A percentile compares a stretch with the other conserved stretches of the same genome.
phyloP scores from a whole-genome alignment of 2,113 vertebrate species.

The Cricetomys ansorgei region DNA sequence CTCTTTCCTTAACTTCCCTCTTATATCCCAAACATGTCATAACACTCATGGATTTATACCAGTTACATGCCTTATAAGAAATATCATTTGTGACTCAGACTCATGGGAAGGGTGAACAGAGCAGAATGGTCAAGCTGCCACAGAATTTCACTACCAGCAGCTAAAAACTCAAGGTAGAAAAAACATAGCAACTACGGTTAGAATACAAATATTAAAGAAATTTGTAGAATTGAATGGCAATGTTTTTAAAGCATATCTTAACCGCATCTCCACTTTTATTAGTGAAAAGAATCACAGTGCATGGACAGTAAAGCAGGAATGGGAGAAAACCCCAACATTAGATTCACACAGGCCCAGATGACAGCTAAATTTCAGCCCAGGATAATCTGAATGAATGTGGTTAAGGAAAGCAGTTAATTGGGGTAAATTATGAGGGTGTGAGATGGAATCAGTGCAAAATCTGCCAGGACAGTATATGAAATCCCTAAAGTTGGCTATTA shows the following conservation, averaged over 20 bases:
- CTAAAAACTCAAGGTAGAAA: constrained; percentile 35
- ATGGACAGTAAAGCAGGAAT: background rate
- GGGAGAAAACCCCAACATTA: background rate
- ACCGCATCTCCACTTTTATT: background rate
- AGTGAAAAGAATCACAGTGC: background rate
- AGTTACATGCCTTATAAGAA: background rate
- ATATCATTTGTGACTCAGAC: constrained; percentile 24
- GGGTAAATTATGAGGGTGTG: background rate
- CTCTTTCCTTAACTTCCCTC: background rate
- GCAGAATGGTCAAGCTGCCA: background rate
- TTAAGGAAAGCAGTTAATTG: background rate
- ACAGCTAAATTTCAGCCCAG: background rate
- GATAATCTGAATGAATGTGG: background rate
- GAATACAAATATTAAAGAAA: constrained; percentile 18
- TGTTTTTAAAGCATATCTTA: constrained; percentile 2
- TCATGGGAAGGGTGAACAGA: background rate
- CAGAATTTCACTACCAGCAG: constrained; percentile 15
- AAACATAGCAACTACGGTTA: background rate
- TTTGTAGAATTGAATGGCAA: background rate
- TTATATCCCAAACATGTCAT: background rate
- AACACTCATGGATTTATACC: background rate
- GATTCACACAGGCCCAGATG: background rate
- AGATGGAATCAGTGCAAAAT: background rate
- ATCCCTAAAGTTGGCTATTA: background rate
- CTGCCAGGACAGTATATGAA: background rate